These are phyloP conservation scores for Lepidurus packardi DNA, from an alignment of 1,140 invertebrate species.

Conservation along the genomic window DNA sequence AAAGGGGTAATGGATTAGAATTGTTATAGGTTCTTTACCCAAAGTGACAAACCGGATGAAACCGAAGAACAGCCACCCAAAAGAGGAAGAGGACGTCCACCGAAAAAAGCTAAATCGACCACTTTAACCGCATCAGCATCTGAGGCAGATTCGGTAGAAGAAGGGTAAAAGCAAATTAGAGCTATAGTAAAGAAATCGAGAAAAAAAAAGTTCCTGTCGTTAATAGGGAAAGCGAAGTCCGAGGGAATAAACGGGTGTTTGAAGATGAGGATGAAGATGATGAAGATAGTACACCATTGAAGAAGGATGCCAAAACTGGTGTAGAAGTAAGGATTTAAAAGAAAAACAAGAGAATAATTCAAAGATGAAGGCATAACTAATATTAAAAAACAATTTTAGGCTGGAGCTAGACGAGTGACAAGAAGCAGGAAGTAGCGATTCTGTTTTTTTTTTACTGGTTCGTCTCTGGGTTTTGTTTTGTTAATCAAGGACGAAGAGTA, in stretches of 20 bases:
- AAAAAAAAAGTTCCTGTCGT: background rate
- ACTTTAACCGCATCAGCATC: background rate
- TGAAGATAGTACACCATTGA: background rate
- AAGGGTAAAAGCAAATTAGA: background rate
- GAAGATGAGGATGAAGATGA: background rate
- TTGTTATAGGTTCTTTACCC: background rate
- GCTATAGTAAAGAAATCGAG: background rate
- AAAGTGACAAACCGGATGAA: background rate
- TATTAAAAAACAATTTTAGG: no score
- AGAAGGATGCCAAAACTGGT: background rate
- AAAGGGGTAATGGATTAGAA: no score
- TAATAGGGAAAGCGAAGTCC: background rate
- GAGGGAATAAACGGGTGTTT: background rate
- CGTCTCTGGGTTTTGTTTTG: constrained; percentile 6
- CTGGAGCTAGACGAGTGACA: background rate
- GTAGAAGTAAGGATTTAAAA: background rate
- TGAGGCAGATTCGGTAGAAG: constrained; percentile 9
- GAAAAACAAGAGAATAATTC: background rate
- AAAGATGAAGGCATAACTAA: background rate
- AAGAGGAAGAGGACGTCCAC: constrained; percentile 11
- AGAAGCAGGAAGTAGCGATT: background rate
- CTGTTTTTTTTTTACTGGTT: background rate
- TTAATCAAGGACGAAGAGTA: background rate
- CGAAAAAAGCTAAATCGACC: background rate
- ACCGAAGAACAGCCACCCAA: background rate